These are phyloP conservation scores for Yponomeuta evonymella DNA, from an alignment of 2,888 invertebrate genomes.

Conservation along the genomic window DNA sequence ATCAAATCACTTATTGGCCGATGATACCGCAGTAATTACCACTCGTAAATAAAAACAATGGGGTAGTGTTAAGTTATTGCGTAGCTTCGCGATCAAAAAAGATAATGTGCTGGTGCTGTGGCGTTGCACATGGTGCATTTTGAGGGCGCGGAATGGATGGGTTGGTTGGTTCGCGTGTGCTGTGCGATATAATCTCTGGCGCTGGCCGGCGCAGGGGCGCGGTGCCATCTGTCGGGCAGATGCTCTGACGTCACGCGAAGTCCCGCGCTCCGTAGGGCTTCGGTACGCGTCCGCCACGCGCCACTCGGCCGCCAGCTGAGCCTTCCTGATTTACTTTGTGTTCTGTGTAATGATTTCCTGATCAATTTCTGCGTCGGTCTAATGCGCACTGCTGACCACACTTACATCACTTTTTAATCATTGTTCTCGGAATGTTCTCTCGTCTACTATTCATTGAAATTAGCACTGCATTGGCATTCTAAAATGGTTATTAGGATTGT, in stretches of 20 bases:
- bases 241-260: constrained; percentile 73
- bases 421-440: neutral
- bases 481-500: no score
- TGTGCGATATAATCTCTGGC: constrained; percentile 63
- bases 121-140: constrained; percentile 30
- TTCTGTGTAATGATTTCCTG: constrained; percentile 11
- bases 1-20: constrained; percentile 52
- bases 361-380: neutral
- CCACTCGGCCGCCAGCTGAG: constrained; percentile 31
- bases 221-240: constrained; percentile 72
- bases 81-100: constrained; percentile 25
- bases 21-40: constrained; percentile 55
- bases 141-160: constrained; percentile 28
- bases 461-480: neutral
- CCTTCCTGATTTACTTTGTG: constrained; percentile 56
- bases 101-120: constrained; percentile 22
- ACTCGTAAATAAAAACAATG: constrained; percentile 54
- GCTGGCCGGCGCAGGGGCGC: constrained; percentile 37
- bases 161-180: constrained; percentile 30
- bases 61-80: constrained; percentile 14
- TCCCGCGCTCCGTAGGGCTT: constrained; percentile 37
- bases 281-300: constrained; percentile 48
- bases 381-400: neutral
- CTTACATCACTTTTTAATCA: neutral
- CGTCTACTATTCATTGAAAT: no score